phyloP scores from a whole-genome alignment of 2,797 vertebrate genomes.

The Rousettus madagascariensis region DNA sequence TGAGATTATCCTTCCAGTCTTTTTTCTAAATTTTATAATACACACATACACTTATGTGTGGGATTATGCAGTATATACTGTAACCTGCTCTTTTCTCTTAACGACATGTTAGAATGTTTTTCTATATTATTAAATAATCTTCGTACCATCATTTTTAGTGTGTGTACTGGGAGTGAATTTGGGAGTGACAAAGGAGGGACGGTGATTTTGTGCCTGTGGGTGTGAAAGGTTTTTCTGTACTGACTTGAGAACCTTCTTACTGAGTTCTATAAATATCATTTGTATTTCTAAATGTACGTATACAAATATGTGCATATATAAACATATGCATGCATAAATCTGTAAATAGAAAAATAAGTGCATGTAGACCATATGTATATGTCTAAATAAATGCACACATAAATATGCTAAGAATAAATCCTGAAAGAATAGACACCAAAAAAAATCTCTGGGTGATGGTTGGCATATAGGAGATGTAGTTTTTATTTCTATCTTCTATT shows the following conservation, averaged over 20 bases:
- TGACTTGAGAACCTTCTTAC: not conserved
- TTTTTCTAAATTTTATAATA: not conserved
- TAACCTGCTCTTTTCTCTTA: not conserved
- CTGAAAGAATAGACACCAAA: not conserved
- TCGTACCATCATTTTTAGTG: not conserved
- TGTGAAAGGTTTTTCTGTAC: not conserved
- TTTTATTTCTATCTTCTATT: constrained; percentile 16
- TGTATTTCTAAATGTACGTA: not conserved
- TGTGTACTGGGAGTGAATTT: not conserved
- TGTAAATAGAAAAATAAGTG: constrained; percentile 23
- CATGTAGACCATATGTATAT: not conserved
- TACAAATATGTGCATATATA: not conserved
- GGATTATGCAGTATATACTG: not conserved
- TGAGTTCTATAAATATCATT: not conserved
- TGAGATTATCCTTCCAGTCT: constrained; percentile 24
- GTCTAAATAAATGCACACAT: not conserved
- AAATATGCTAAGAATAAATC: constrained; percentile 19
- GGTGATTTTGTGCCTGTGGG: not conserved
- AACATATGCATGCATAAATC: not conserved
- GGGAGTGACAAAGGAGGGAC: not conserved
- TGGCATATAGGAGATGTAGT: not conserved
- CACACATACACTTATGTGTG: not conserved
- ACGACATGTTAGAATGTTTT: not conserved
- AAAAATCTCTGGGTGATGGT: not conserved
- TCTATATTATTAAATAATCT: not conserved